Evolutionary conservation across 2,888 invertebrate genomes (phyloP), one percentile per base, ranked within the genome.

Genomic region (Didymodactylos carnosus): DNA sequence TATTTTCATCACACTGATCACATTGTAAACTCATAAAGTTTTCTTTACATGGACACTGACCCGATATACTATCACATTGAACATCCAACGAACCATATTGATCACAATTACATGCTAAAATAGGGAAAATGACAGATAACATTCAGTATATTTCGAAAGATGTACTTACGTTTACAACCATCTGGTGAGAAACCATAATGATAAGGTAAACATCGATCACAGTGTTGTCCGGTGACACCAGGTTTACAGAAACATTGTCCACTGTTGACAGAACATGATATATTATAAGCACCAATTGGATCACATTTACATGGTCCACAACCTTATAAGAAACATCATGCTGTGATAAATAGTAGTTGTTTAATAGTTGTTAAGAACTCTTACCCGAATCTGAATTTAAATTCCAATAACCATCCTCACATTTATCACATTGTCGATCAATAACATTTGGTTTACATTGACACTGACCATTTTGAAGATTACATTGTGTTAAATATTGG

Each of bases 281-380:
- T 87, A 82, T 92, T 92, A 80, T 87, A 87, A 0, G 94, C 91
- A 1, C 97, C 97, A 76, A 90, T 87, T 0, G 89, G 85, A 83
- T 95, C 90, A 82, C 98, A 98, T 78, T 90, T 88, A 82, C 98
- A 98, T 0, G 88, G 86, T 69, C 87, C 84, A 81, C 95, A 94
- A 29, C 81, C 80, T 80, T 76, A 10, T 0, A 11, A 4, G 3
- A 49, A 10, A 43, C 19, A 43, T 6, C 4, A 43, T 19, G 14
- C 4, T 43, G 6, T 19, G n/a, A 41, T 6, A 41, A 16, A 41
- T 7, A 43, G 2, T 41, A 5, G 16, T 6, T 8, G 7, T 41
- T 43, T 25, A 25, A 13, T 46, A 10, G 10, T 3, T n/a, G n/a
- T n/a, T n/a, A n/a, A n/a, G n/a, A n/a, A n/a, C n/a, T n/a, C n/a